Evolutionary conservation across 2,888 invertebrate genomes (phyloP), one percentile per base, ranked within the genome.

Genomic region (Heliconius hortense): DNA sequence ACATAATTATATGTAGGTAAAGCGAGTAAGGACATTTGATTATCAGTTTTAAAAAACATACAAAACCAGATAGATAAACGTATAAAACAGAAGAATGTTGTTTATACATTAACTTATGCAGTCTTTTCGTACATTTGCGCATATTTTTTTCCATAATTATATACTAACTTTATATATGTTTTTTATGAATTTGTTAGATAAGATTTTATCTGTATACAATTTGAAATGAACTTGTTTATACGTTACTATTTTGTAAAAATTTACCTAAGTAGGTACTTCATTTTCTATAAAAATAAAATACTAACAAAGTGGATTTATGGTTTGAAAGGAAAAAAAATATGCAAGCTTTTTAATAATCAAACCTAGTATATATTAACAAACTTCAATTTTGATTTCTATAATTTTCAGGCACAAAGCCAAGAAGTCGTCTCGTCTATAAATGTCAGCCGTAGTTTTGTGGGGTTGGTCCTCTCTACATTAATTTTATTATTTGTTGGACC

Each of bases 391-490:
- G 26, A 18, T n/a, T 67, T 74, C 35, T 69, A 48, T n/a, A 15
- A 56, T 59, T 78, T 77, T 39, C 90, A 94, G 94, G 90, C 88
- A 24, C 88, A 86, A 64, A 94, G 89, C 75, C 96, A 96, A 88
- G 94, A 94, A 79, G 87, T 96, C 35, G 95, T 96, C 2, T 96
- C 96, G 11, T 94, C 95, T 3, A 95, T 96, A 88, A 96, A 96
- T 79, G 95, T 96, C n/a, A 96, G 93, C 79, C 83, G 94, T 77
- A 94, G 93, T 85, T 94, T 94, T 80, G 84, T 93, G 60, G 94
- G 93, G 31, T 87, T 89, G 70, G 84, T 96, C 4, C 89, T 97
- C 35, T 95, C 96, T 1, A 96, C 96, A 0, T 85, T 94, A 0
- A 89, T 95, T 1, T 89, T 95, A 5, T 85, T 95, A 3, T 95